Evolutionary conservation across 1,140 invertebrate species (phyloP).

Genomic region (Capitella teleta): DNA sequence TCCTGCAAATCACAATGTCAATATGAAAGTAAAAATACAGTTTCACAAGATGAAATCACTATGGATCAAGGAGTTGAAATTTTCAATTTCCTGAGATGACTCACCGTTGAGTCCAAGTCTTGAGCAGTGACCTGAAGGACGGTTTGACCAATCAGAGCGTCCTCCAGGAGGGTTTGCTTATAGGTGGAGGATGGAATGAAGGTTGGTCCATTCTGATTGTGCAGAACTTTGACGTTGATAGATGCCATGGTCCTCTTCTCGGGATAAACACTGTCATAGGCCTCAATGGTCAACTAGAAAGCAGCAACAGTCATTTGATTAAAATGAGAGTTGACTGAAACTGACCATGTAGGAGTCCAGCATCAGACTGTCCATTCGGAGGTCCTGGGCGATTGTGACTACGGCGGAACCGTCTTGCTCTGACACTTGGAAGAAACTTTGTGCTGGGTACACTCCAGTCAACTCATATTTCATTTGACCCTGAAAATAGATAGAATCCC

Average conservation of each 20-base stretch:
- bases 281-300: not conserved
- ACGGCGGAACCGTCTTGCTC: not conserved
- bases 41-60: not conserved
- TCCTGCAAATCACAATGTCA: not conserved
- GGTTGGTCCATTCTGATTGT: conserved; percentile 4
- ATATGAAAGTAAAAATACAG: not conserved
- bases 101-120: conserved; percentile 5
- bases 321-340: not conserved
- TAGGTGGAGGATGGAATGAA: conserved; percentile 8
- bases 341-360: conserved; percentile 4
- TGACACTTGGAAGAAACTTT: conserved; percentile 8
- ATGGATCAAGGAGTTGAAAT: not conserved
- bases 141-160: not conserved
- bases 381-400: not conserved
- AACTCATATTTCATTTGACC: conserved; percentile 11
- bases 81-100: no score
- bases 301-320: not conserved
- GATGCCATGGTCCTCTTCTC: not conserved
- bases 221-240: conserved; percentile 1
- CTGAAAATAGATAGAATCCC: no score
- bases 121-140: conserved; percentile 1
- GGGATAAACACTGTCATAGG: conserved; percentile 6
- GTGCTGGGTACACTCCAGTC: conserved; percentile 7
- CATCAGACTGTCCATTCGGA: conserved; percentile 3
- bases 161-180: conserved; percentile 4